Percentiles rank a stretch among this genome's conserved stretches.
Conservation (phyloP, 2,113 vertebrate genomes). For the Apteryx owenii region DNA sequence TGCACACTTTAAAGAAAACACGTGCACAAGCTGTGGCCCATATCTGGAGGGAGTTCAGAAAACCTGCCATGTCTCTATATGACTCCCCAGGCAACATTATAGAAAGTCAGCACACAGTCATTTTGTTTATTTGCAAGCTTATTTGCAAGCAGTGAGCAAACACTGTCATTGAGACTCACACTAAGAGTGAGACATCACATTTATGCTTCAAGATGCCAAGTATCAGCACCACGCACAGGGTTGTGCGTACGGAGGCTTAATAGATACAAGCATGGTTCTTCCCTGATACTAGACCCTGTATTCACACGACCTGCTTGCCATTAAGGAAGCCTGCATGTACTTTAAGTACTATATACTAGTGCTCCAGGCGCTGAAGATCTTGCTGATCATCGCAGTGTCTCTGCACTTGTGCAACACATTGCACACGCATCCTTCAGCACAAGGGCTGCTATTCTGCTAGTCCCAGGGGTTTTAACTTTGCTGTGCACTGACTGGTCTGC, state of each 20-base stretch:
- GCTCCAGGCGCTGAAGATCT: neutral
- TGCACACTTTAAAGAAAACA: fast-evolving
- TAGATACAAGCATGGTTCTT: neutral
- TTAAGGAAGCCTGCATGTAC: neutral
- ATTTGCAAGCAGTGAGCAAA: neutral
- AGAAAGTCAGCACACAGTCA: neutral
- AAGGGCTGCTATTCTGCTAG: neutral
- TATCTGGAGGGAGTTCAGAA: neutral
- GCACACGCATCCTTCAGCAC: neutral
- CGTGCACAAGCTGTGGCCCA: neutral
- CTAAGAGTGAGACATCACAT: fast-evolving
- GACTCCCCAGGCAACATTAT: neutral
- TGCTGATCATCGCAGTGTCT: neutral
- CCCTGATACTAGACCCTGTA: neutral
- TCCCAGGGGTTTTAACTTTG: neutral
- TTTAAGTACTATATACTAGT: neutral
- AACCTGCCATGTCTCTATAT: fast-evolving
- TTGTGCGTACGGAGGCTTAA: fast-evolving
- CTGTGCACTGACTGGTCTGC: neutral
- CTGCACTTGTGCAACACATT: neutral
- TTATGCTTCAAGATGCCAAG: fast-evolving
- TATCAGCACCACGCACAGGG: fast-evolving
- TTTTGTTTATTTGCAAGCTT: neutral
- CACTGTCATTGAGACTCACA: fast-evolving
- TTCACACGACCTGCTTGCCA: neutral